Evolutionary conservation across 2,888 invertebrate genomes (phyloP), one percentile per base, ranked within the genome.

Genomic region (Tanypteryx hageni): DNA sequence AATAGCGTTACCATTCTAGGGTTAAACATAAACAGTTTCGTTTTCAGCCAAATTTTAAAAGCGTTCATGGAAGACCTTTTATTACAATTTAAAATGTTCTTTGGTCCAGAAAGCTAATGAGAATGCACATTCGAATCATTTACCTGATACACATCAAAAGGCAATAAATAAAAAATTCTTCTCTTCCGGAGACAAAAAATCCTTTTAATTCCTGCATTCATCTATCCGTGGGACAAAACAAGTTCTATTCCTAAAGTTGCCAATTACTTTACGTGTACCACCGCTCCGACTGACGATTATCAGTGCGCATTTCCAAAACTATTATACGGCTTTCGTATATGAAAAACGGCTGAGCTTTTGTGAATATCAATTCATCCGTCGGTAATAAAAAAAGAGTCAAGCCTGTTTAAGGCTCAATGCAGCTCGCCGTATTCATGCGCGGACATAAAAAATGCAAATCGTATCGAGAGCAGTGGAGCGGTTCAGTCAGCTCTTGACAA

Each of bases 391-490:
- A 76, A 22, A 76, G 76, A 27, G 27, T 27, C 22, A 76, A 76
- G 76, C 13, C 76, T 22, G 76, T 76, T 76, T 76, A 27, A 22
- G 76, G 27, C 76, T 76, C 76, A 27, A 4, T 76, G 76, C 11
- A 76, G 22, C 76, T 27, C 76, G 22, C 76, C 76, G 76, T 76
- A 27, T 76, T 27, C 76, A 76, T 11, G 68, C 68, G 68, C n/a
- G 22, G 76, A 27, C 44, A 44, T 44, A 76, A 76, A 76, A 76
- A 76, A 27, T 76, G 76, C 11, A 76, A 76, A 76, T 27, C 27
- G 76, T 76, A 76, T 76, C 76, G 76, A 76, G 76, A 76, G 76
- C 76, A 76, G 76, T 27, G 13, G 76, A 13, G 76, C 76, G 27
- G 76, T 14, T 76, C 27, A 27, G n/a, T n/a, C n/a, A n/a, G 68